Evolutionary conservation across 2,113 vertebrate species (phyloP), one percentile per base, ranked within the genome.

Genomic region (Rafetus swinhoei): DNA sequence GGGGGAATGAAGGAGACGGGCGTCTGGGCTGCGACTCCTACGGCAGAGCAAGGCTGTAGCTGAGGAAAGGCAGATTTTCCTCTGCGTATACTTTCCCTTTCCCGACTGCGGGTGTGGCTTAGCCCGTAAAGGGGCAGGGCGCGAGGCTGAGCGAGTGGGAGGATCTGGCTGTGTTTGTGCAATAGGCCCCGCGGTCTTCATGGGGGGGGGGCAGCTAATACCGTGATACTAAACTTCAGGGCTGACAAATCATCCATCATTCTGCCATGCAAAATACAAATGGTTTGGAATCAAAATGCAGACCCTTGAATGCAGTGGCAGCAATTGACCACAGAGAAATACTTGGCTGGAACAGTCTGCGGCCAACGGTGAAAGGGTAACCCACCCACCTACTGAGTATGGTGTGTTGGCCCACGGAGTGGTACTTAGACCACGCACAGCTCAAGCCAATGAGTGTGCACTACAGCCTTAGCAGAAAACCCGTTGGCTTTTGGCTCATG

Each of bases 191-290:
- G 79, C 82, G 81, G 4, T 76, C 45, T 85, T 84, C n/a, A 0
- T 57, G n/a, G n/a, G n/a, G n/a, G 56, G 82, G 76, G 89, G 88
- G 90, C 90, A 87, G 35, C 81, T 60, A 88, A 65, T 22, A 0
- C 96, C 95, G 80, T 57, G 86, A 95, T 95, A 88, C 77, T 84
- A 91, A 88, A 90, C 83, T 84, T 90, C 89, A 89, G 82, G 52
- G 82, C 82, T 53, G 91, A 93, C 91, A 21, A 21, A 3, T 81
- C 92, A 96, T 13, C 7, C 5, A 52, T 82, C 65, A 89, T 52
- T 81, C 53, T 79, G 87, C 91, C 82, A 79, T 83, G 91, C 85
- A 77, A 91, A 25, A 45, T 29, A 82, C 50, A 92, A 94, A 60
- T 86, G 60, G 35, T 89, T 65, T 86, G 86, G 45, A 53, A 86